A percentile compares a stretch with the other conserved stretches of the same genome.
phyloP scores from a whole-genome alignment of 2,797 vertebrate genomes.

The Lates japonicus region DNA sequence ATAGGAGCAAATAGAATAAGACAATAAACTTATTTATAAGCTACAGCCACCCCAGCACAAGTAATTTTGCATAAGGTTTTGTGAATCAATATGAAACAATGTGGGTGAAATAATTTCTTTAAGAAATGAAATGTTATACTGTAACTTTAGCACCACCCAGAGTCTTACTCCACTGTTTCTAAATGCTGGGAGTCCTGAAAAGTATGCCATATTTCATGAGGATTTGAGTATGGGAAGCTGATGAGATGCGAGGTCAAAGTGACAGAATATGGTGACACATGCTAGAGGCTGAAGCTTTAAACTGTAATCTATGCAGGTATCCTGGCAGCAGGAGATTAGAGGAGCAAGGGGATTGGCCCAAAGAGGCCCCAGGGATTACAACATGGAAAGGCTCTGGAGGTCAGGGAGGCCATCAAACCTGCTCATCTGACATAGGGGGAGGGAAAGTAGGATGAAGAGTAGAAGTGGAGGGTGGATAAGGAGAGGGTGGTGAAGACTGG shows the following conservation, averaged over 20 bases:
- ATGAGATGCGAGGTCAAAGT: not conserved
- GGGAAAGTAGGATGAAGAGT: slow-evolving; percentile 36
- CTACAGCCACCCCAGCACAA: not conserved
- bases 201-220: not conserved
- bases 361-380: slow-evolving; percentile 70
- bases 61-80: not conserved
- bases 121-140: too few relatives aligned
- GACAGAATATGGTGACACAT: slow-evolving; percentile 32
- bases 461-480: not conserved
- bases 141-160: not conserved
- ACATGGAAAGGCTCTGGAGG: slow-evolving; percentile 60
- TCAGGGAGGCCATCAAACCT: slow-evolving; percentile 54
- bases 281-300: slow-evolving; percentile 37
- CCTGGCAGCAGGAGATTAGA: slow-evolving; percentile 75
- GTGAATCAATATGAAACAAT: not conserved
- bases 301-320: slow-evolving; percentile 73
- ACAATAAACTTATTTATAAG: not conserved
- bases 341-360: slow-evolving; percentile 70
- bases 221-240: not conserved
- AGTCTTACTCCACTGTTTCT: not conserved
- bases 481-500: not conserved
- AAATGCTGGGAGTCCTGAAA: not conserved
- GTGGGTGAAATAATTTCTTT: too few relatives aligned
- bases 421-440: slow-evolving; percentile 38
- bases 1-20: not conserved